Evolutionary conservation across 2,888 invertebrate species (phyloP).

Genomic region (Watsonalla cultraria): DNA sequence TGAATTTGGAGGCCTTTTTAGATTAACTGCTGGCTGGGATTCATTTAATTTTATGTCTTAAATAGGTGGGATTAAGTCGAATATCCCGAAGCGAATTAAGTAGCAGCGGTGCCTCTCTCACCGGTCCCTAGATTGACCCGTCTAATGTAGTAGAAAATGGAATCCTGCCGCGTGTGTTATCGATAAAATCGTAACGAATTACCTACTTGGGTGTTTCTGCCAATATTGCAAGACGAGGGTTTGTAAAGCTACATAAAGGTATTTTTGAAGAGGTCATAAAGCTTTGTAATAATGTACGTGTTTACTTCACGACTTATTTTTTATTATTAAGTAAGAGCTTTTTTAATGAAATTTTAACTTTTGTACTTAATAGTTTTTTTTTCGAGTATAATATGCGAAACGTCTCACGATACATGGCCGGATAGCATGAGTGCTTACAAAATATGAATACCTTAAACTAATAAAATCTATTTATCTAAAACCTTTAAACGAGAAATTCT

Average conservation of each 20-base stretch:
- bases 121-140: slow-evolving; percentile 43
- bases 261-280: neutral
- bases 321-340: no score
- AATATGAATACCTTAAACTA: no score
- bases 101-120: slow-evolving; percentile 11
- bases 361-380: no score
- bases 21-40: neutral
- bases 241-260: neutral
- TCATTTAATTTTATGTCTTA: neutral
- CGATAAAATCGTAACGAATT: slow-evolving; percentile 38
- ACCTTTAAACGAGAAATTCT: no score
- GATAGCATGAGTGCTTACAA: no score
- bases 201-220: slow-evolving; percentile 10
- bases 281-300: no score
- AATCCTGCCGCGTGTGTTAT: slow-evolving; percentile 50
- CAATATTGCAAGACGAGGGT: neutral
- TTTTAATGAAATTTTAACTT: no score
- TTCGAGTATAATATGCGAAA: no score
- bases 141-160: slow-evolving; percentile 68
- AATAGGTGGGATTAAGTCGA: slow-evolving; percentile 12
- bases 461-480: no score
- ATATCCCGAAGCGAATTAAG: slow-evolving; percentile 6
- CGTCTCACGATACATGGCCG: no score
- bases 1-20: neutral
- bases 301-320: no score